These are phyloP conservation scores for Sycophila sp. DNA, from an alignment of 1,140 invertebrate species.

Conservation along the genomic window DNA sequence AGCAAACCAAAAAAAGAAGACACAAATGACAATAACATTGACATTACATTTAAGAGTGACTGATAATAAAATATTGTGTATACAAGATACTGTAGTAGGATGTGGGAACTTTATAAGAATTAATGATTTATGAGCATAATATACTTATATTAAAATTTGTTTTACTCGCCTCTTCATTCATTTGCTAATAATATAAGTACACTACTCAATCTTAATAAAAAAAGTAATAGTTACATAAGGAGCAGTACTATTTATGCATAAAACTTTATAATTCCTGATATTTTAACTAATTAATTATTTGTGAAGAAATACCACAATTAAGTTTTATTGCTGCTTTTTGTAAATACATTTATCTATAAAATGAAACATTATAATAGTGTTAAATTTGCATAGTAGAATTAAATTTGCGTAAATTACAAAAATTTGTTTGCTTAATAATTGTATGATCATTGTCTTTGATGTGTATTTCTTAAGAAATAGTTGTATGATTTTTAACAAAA, in stretches of 20 bases:
- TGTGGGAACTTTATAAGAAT: too few relatives aligned
- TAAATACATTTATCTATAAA: neutral
- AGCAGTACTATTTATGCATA: too few relatives aligned
- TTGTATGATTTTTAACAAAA: neutral
- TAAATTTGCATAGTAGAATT: neutral
- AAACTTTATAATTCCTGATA: neutral
- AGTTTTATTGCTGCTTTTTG: neutral
- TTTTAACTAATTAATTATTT: too few relatives aligned
- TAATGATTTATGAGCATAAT: too few relatives aligned
- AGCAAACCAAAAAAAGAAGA: neutral
- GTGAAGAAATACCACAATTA: neutral
- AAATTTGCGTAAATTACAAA: neutral
- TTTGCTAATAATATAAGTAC: too few relatives aligned
- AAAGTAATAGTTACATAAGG: too few relatives aligned
- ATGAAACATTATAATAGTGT: constrained; percentile 4
- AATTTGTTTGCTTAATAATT: constrained; percentile 10
- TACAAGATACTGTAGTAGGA: too few relatives aligned
- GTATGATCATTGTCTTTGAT: neutral
- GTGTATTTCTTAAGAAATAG: neutral
- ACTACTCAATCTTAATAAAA: too few relatives aligned
- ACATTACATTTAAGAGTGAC: too few relatives aligned
- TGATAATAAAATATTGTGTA: too few relatives aligned
- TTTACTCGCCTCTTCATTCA: too few relatives aligned
- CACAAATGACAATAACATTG: neutral
- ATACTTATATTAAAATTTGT: too few relatives aligned